Base-by-base conservation (phyloP, 2,888 invertebrate species). In the Lagria hirta region DNA sequence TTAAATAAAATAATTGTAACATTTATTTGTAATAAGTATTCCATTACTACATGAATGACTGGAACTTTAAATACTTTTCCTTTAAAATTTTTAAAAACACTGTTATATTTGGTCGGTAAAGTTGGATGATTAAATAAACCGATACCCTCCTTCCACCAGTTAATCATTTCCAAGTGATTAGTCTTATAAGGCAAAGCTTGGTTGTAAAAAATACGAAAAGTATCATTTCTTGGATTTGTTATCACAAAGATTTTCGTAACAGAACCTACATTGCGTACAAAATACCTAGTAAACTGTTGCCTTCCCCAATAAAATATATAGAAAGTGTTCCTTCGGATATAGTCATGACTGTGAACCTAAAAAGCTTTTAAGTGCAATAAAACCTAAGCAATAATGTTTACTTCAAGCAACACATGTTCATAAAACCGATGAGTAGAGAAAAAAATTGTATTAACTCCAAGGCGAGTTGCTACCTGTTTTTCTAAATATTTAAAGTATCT, bases 151-250 rank as follows among this genome's bases (percentile, higher is more conserved):
- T 81, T 77, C 80, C 85, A 86, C 86, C 86, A 87, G 66, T 87
- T 87, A 5, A 86, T 80, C 55, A 85, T 68, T 1, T 75, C 70
- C 22, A 87, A 66, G 52, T 78, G 76, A 30, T 81, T 78, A 8
- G 73, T 68, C 7, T 75, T 77, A 36, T 79, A 70, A 0, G 86
- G 76, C 1, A 75, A 74, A 0, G 81, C 84, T 68, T 86, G 86
- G 65, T 83, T 86, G 68, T 84, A 87, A 64, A 83, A 84, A 24
- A 87, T 73, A 6, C 85, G 76, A 58, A 82, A 86, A 20, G 84
- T 84, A 48, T 76, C 75, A 30, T 72, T 66, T 50, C 80, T 73
- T 0, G 81, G 80, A 58, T 80, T 80, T 3, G 83, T 84, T 45
- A 87, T 79, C 27, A 84, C 78, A 10, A 79, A 80, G 0, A 83